phyloP scores from a whole-genome alignment of 2,888 invertebrate genomes.

The Osedax fenrisi region DNA sequence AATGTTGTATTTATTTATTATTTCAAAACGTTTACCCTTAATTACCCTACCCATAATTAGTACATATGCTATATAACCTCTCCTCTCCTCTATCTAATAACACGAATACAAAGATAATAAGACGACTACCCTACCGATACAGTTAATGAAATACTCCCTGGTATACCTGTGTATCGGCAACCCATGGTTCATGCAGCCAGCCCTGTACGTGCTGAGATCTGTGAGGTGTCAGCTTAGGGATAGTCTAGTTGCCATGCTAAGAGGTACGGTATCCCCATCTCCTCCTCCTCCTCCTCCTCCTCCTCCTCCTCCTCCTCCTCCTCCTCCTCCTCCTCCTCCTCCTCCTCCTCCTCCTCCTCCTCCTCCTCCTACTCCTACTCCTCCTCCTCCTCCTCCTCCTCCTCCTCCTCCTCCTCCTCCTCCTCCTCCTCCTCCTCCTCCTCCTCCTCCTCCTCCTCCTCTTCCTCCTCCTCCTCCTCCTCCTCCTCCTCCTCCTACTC shows the following conservation, averaged over 20 bases:
- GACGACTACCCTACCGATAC: too few relatives aligned
- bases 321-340: not conserved
- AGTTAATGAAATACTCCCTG: slow-evolving; percentile 40
- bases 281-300: not conserved
- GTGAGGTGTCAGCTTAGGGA: slow-evolving; percentile 42
- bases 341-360: slow-evolving; percentile 4
- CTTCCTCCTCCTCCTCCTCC: not conserved
- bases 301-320: not conserved
- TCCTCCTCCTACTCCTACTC: slow-evolving; percentile 1
- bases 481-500: not conserved
- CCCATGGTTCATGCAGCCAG: slow-evolving; percentile 39
- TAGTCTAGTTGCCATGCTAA: slow-evolving; percentile 41
- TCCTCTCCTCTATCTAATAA: too few relatives aligned
- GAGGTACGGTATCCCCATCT: slow-evolving; percentile 36
- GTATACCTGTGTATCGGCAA: slow-evolving; percentile 41
- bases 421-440: not conserved
- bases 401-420: not conserved
- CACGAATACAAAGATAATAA: too few relatives aligned
- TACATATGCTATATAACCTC: too few relatives aligned
- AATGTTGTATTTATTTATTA: too few relatives aligned
- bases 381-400: not conserved
- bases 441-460: not conserved
- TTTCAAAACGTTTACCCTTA: too few relatives aligned
- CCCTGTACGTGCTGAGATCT: slow-evolving; percentile 37
- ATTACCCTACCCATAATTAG: too few relatives aligned